Evolutionary conservation across 2,888 invertebrate species (phyloP).

Genomic region (Pristionchus japonicus): DNA sequence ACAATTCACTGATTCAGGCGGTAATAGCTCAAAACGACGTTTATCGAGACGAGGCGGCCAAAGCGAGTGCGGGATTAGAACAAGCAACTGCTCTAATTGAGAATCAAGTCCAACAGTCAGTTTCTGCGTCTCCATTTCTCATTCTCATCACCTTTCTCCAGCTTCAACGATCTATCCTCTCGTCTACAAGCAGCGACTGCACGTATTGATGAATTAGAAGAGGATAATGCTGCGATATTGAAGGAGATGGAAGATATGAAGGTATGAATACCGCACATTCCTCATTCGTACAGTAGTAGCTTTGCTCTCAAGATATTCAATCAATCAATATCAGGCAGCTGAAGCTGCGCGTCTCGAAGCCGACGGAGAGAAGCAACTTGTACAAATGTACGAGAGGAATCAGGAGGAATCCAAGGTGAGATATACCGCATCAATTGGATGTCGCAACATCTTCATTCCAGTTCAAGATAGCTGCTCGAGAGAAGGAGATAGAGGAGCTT

Average conservation of each 20-base stretch:
- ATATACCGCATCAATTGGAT: not conserved
- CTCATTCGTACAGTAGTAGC: too few relatives aligned
- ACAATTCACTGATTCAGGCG: conserved; percentile 53
- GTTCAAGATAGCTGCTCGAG: conserved; percentile 18
- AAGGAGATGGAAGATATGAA: conserved; percentile 40
- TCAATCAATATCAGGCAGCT: conserved; percentile 6
- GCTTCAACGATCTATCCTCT: conserved; percentile 28
- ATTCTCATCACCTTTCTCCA: not conserved
- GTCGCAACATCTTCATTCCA: not conserved
- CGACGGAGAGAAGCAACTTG: not conserved
- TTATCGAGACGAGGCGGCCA: conserved; percentile 62
- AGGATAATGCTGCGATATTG: conserved; percentile 53
- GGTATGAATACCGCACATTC: not conserved
- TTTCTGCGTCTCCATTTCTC: not conserved
- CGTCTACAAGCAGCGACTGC: conserved; percentile 52
- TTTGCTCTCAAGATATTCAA: too few relatives aligned
- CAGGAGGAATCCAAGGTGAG: not conserved
- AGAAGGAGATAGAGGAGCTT: conserved; percentile 27
- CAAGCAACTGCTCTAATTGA: conserved; percentile 70
- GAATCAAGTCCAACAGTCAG: conserved; percentile 62
- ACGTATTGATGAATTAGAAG: conserved; percentile 52
- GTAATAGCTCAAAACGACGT: conserved; percentile 69
- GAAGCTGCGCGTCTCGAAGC: conserved; percentile 11
- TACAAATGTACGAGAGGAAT: not conserved
- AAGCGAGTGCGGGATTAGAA: conserved; percentile 66